Evolutionary conservation across 2,888 invertebrate species (phyloP), one percentile per base, ranked within the genome.

Genomic region (Nemoura dubitans): DNA sequence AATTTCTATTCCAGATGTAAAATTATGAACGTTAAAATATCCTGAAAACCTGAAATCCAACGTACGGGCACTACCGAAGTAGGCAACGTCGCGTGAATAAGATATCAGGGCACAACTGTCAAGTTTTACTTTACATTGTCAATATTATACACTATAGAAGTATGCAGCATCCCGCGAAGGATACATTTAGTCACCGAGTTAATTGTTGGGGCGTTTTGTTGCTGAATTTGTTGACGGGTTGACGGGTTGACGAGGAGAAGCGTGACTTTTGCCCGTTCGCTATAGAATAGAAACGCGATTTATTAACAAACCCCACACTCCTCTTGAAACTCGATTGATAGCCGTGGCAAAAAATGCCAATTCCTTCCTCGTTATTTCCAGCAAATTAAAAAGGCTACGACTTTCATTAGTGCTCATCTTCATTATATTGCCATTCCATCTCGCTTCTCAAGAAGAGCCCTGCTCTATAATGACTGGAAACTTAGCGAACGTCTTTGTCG

Each of bases 381-480:
- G 59, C 10, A 59, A 59, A 59, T 59, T 59, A 21, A 59, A 59
- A 59, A 59, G 21, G 59, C 21, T 14, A 1, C 14, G 59, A 59
- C 59, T 59, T 59, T 59, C 59, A 59, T 59, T 59, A 59, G 59
- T 59, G 59, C 21, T 59, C 59, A 59, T 59, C 59, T 59, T 59
- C 59, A 59, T 59, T 59, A 59, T 59, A 59, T 59, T 59, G 59
- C 59, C 59, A 59, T 59, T 59, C 59, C 59, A 59, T 59, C 59
- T 1, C 21, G 14, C 16, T 59, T 59, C 59, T 21, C 59, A 59
- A 10, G 59, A 36, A 3, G 10, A 36, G 36, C 36, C 36, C n/a
- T n/a, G 10, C 36, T 21, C 59, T 14, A 10, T 59, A 59, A 59
- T 21, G 59, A 21, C 59, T 59, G 1, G 59, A 59, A 10, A 59